Evolutionary conservation across 2,113 vertebrate species (phyloP), one percentile per base, ranked within the genome.

Genomic region (Pangasianodon gigas): DNA sequence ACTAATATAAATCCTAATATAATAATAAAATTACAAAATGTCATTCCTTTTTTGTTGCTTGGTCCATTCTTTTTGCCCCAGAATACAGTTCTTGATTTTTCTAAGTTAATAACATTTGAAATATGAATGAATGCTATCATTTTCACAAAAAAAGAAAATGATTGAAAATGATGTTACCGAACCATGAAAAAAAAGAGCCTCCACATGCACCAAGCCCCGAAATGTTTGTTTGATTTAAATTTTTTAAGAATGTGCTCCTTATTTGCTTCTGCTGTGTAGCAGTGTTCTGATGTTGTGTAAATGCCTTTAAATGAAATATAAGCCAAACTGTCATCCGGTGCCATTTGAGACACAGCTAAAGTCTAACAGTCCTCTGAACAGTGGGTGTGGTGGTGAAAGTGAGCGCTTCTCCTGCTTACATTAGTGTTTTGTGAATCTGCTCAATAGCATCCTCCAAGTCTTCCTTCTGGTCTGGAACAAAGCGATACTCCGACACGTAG

Each of bases 401-500:
- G 24, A 29, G 44, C 24, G 1, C 3, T 69, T 7, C 19, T 44
- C 16, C 18, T 62, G 16, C 97, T 96, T 97, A 98, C 97, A 95
- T 94, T 54, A 98, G 91, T 85, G 97, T 97, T 94, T 97, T 97
- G 92, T 98, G 97, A 92, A 96, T 97, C 89, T 90, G 94, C 89
- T 98, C 97, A 86, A 97, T 95, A 71, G 96, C 95, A 46, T 98
- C 96, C 93, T 98, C 97, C n/a, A 97, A 93, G 86, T 98, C 97
- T 92, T 97, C 97, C 67, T 97, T 97, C 95, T 98, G 97, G 93
- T 97, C 97, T 0, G 97, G 97, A 91, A 97, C 96, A 74, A 98
- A 98, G 79, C 97, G 97, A 60, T 97, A 98, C 90, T 97, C 97
- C 0, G 97, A 98, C 81, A 98, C 97, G 0, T 98, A 98, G 1